Evolutionary conservation across 2,113 vertebrate genomes (phyloP), one percentile per base, ranked within the genome.

Genomic region (Limnothrissa miodon): DNA sequence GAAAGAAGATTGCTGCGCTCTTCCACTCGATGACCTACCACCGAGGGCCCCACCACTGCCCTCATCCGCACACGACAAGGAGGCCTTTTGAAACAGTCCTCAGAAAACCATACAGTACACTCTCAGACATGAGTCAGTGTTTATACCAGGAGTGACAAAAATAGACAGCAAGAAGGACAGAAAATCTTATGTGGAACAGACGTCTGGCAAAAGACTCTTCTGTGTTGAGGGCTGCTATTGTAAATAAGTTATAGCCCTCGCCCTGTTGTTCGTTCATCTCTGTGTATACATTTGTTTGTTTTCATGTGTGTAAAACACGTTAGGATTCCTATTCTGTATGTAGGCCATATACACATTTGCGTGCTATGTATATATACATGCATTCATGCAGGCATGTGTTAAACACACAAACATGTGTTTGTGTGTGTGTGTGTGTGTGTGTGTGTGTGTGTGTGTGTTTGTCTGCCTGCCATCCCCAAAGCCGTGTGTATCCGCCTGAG

Each of bases 381-480:
- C 2, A 62, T 25, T 62, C 59, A 62, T 62, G 59, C 25, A 11
- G 7, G 0, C 59, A 62, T 62, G 25, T 62, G 59, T 62, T 62
- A 62, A 62, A 62, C 59, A 56, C 51, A 56, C 19, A 19, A 19
- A 56, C 51, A 56, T 79, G 78, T 80, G 46, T 81, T 44, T 29
- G 25, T 79, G 78, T 15, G 25, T 46, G 42, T 85, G 46, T 74
- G 36, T 80, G n/a, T 80, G 45, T 83, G n/a, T 39, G 48, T 79
- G 59, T 33, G 44, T 46, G 33, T 83, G 53, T 39, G 80, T 33
- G 78, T 51, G 45, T 39, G 33, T 74, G 70, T 80, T 13, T 84
- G 45, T 74, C 39, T 84, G 56, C n/a, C 66, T 84, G 80, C 17
- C 19, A n/a, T 56, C 10, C 33, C 66, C 66, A 17, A 15, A 36